A percentile compares a stretch with the other conserved stretches of the same genome.
Conservation (phyloP, 2,888 invertebrate species). For the Girardia tigrina region DNA sequence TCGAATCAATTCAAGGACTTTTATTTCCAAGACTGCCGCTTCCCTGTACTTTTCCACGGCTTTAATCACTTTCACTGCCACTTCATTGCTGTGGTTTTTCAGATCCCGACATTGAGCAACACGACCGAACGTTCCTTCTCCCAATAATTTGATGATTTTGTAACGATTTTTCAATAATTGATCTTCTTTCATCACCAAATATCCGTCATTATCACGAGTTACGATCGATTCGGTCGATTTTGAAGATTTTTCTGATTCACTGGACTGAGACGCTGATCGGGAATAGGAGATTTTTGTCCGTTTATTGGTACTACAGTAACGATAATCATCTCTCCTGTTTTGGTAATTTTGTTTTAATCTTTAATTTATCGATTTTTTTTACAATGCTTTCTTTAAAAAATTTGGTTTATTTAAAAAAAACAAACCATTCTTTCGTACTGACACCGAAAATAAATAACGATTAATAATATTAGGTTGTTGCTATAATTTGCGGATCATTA, state of each 20-base stretch:
- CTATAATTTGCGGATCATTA: too few species aligned
- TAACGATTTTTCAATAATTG: constrained; percentile 32
- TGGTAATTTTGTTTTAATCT: background rate
- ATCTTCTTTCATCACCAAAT: constrained; percentile 32
- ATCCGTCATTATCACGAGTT: constrained; percentile 31
- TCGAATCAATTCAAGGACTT: constrained; percentile 85
- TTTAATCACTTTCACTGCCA: constrained; percentile 92
- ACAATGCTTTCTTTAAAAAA: too few species aligned
- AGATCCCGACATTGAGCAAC: constrained; percentile 35
- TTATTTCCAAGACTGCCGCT: constrained; percentile 95
- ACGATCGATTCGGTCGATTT: background rate
- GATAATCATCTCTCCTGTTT: constrained; percentile 14
- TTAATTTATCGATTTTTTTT: constrained; percentile 1
- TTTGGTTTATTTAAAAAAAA: too few species aligned
- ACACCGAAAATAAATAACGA: too few species aligned
- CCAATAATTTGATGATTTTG: constrained; percentile 31
- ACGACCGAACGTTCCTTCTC: constrained; percentile 37
- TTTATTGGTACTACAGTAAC: constrained; percentile 23
- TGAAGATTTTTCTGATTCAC: background rate
- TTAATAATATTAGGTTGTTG: too few species aligned
- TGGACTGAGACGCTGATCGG: too few species aligned
- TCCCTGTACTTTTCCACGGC: constrained; percentile 98
- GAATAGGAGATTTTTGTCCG: background rate
- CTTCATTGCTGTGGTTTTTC: constrained; percentile 31
- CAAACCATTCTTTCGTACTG: too few species aligned